Base-by-base conservation (phyloP, 2,113 vertebrate genomes). In the Otocyon megalotis region DNA sequence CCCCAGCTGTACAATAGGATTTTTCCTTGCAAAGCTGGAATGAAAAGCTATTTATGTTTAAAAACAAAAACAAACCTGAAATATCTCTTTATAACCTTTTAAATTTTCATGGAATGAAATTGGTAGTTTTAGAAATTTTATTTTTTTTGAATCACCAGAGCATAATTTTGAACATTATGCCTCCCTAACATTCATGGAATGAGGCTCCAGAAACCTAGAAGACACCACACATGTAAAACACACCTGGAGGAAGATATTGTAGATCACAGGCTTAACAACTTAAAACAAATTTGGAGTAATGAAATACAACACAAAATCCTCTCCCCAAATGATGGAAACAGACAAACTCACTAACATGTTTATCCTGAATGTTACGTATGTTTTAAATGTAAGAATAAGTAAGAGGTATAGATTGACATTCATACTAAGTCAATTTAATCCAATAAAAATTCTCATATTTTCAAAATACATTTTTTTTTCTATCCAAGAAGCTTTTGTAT, bases 21-120 rank as follows among this genome's bases (percentile, higher is more conserved):
- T 83, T 81, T 91, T 94, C 80, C 88, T 87, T 76, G 90, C 50
- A 13, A 97, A 90, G 56, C 98, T 94, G 93, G 94, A 94, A 98
- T 88, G 97, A 98, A 98, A 98, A 87, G 90, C 94, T 97, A 95
- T 95, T 98, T 98, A 94, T 97, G 92, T 97, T 86, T 98, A 28
- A 50, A 48, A 71, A 35, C 8, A 26, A 26, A 62, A 69, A 19
- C 12, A 12, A 26, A 10, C 62, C 16, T 19, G 9, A 19, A 69
- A 69, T 69, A 62, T 15, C 22, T 56, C n/a, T 37, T 72, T 65
- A 30, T 13, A 82, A 80, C 2, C 7, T 87, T 43, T 53, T 50
- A 37, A 91, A 53, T 50, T 76, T 6, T 53, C 53, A 20, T 94
- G 3, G 13, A 83, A 62, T 56, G 2, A 80, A 89, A 79, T 20